phyloP scores from a whole-genome alignment of 2,888 invertebrate genomes.

The Scaptomyza tumidula region DNA sequence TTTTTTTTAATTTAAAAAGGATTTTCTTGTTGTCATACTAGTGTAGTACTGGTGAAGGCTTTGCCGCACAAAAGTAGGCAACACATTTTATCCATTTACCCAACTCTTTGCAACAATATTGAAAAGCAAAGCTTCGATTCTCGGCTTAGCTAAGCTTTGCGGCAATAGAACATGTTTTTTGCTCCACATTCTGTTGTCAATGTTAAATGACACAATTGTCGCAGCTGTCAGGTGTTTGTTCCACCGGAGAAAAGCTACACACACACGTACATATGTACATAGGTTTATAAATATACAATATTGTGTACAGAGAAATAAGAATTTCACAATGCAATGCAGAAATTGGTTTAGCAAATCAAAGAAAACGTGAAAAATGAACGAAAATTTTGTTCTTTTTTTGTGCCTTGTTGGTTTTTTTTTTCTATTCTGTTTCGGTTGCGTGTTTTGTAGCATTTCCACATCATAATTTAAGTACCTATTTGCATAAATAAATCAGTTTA shows the following conservation, averaged over 20 bases:
- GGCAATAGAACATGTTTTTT: neutral
- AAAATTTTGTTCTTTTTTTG: neutral
- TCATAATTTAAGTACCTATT: conserved; percentile 15
- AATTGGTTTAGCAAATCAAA: neutral
- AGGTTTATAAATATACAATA: no score
- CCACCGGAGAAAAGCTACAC: no score
- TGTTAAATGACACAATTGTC: no score
- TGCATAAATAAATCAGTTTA: conserved; percentile 3
- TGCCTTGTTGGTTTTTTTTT: no score
- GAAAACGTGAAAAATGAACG: neutral
- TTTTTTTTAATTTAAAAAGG: no score
- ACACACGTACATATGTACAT: no score
- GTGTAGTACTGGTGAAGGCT: neutral
- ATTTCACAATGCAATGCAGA: no score
- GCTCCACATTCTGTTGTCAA: no score
- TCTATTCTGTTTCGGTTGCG: conserved; percentile 20
- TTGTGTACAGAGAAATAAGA: no score
- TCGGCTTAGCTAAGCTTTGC: neutral
- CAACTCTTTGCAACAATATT: no score
- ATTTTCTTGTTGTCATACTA: neutral
- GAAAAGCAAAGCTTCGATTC: no score
- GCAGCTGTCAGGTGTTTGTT: no score
- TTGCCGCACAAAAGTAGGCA: conserved; percentile 44
- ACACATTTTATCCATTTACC: conserved; percentile 15
- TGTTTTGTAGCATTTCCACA: conserved; percentile 5